Conservation (phyloP, 2,797 vertebrate species). For the Tenualosa ilisha region DNA sequence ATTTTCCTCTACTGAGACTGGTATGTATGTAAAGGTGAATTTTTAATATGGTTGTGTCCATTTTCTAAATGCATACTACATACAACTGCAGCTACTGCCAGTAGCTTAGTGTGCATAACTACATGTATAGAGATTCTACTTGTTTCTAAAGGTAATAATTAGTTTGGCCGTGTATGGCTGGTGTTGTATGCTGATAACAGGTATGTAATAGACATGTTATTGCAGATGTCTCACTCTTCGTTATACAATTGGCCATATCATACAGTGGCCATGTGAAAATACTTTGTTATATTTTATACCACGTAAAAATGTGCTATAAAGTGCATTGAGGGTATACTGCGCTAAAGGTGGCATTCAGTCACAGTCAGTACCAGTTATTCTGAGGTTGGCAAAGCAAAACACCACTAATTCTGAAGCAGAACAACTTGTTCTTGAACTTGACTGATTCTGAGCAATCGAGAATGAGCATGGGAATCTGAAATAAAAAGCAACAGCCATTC, state of each 20-base stretch:
- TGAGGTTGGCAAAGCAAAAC: neutral
- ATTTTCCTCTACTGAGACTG: neutral
- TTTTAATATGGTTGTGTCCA: too few species aligned
- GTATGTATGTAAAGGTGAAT: too few species aligned
- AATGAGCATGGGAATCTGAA: conserved; percentile 18
- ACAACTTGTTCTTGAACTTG: too few species aligned
- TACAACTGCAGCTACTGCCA: too few species aligned
- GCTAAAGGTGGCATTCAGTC: neutral
- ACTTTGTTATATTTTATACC: too few species aligned
- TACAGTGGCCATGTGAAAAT: too few species aligned
- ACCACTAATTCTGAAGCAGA: neutral
- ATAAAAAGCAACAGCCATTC: conserved; percentile 27
- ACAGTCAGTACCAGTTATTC: neutral
- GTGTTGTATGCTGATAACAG: neutral
- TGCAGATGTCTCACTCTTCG: neutral
- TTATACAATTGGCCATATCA: too few species aligned
- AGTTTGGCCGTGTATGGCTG: neutral
- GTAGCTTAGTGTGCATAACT: too few species aligned
- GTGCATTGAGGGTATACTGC: neutral
- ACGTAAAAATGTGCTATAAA: too few species aligned
- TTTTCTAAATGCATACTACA: neutral
- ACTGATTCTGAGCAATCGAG: neutral
- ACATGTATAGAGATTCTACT: too few species aligned
- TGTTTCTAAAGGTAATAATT: neutral
- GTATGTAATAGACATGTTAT: neutral